phyloP scores from a whole-genome alignment of 2,888 invertebrate species.

The Drosophila recens region DNA sequence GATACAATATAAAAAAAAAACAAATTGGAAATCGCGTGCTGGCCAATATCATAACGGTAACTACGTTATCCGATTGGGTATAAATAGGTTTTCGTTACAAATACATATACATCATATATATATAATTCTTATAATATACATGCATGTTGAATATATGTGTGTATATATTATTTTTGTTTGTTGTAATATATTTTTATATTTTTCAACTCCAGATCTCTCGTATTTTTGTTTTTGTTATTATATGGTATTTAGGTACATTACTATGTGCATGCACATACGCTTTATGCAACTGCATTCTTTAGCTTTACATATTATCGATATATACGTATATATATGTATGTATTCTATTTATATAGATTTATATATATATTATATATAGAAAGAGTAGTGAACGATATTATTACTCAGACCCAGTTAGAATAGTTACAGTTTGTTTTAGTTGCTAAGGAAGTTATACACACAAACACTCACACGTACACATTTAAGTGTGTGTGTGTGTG shows the following conservation, averaged over 20 bases:
- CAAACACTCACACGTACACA: neutral
- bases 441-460: constrained; percentile 23
- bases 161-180: constrained; percentile 2
- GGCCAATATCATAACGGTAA: constrained; percentile 37
- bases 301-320: constrained; percentile 19
- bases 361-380: constrained; percentile 32
- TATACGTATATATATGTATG: constrained; percentile 8
- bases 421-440: constrained; percentile 38
- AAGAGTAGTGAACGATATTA: constrained; percentile 52
- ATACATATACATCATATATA: constrained; percentile 12
- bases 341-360: constrained; percentile 11
- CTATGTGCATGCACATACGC: constrained; percentile 29
- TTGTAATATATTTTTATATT: constrained; percentile 13
- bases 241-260: constrained; percentile 41
- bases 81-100: constrained; percentile 7
- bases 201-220: constrained; percentile 12
- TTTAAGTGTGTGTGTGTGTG: neutral
- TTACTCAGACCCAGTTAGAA: constrained; percentile 59
- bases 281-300: constrained; percentile 12
- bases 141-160: constrained; percentile 22
- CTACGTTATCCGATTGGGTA: constrained; percentile 45
- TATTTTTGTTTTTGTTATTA: constrained; percentile 5
- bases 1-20: constrained; percentile 3
- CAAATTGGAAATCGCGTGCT: constrained; percentile 22
- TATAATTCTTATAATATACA: constrained; percentile 28